Evolutionary conservation across 2,797 vertebrate genomes (phyloP), one percentile per base, ranked within the genome.

Genomic region (Sciaenops ocellatus): DNA sequence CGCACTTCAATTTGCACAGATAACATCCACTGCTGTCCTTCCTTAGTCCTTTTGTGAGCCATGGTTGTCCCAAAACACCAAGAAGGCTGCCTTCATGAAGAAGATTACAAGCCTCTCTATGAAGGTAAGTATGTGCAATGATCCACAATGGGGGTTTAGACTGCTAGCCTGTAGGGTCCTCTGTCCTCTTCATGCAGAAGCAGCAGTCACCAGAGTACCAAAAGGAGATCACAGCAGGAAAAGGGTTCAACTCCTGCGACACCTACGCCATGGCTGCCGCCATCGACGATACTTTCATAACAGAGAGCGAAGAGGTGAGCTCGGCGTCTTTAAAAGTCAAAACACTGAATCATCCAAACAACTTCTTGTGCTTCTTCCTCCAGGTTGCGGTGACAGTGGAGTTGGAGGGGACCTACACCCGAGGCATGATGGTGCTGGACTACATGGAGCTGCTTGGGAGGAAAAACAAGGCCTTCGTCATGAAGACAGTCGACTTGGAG

Each of bases 361-460:
- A 47, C 4, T 0, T 41, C 3, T 17, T 2, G 4, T 54, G 5
- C 2, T 55, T 62, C 26, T 4, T 2, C 26, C 10, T 13, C 17
- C 70, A 91, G 89, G 80, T 90, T 7, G 83, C 89, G 0, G 92
- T 94, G 17, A 91, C 85, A 0, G 93, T 95, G 79, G 95, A 96
- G 87, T 54, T 96, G 11, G 50, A 71, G 4, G 94, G 94, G 7
- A 79, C 41, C 6, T 42, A 87, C 69, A 94, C 92, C 15, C 78
- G 93, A 20, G 94, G 92, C 69, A 95, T 95, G 94, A 94, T 96
- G 94, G 89, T 95, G 30, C 68, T 95, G 77, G 95, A 95, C 78
- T 90, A 78, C 18, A 70, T 87, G 55, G 87, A 90, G 0, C 52
- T 76, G 38, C 76, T 95, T n/a, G n/a, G n/a, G 57, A 67, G 92